Evolutionary conservation across 1,140 invertebrate genomes (phyloP), one percentile per base, ranked within the genome.

Genomic region (Wiebesia pumilae): DNA sequence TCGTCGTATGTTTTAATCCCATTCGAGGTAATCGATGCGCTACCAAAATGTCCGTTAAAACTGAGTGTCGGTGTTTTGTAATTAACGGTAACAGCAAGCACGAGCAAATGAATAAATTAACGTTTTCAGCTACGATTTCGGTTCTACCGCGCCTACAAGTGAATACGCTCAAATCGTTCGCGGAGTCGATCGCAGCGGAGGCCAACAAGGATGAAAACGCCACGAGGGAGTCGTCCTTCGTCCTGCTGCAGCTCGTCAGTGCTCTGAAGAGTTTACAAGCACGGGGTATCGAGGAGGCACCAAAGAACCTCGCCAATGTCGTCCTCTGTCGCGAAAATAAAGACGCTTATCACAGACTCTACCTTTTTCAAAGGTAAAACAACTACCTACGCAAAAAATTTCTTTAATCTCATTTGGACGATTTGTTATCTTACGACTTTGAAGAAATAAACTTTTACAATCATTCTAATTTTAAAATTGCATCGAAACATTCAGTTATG

Each of bases 211-310:
- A 95, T 47, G 94, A 94, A 9, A 87, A 83, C 35, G 67, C 89
- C 27, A 90, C 88, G n/a, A 92, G 94, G n/a, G 95, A 95, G 75
- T 94, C 94, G 54, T 95, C 95, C 78, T 97, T 98, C 90, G 95
- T 97, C 62, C 94, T 98, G 91, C 93, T 98, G 75, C 97, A 98
- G 91, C 93, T 97, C 67, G 96, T 98, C 2, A 97, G 97, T 87
- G 96, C 96, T 0, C 92, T 98, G 69, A 98, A 97, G 91, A 96
- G 95, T 89, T 94, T 98, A n/a, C 97, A 98, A 91, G 97, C 97
- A 4, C 95, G 97, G 84, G 97, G 97, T 4, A 95, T 97, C 33
- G 97, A 98, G 90, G 96, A 97, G 89, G 94, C 97, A 24, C 95
- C 96, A 0, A 93, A 95, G 40, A 95, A 95, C 86, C 90, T 97